A percentile compares a stretch with the other conserved stretches of the same genome.
phyloP scores from a whole-genome alignment of 2,113 vertebrate genomes.

The Tinamus guttatus region DNA sequence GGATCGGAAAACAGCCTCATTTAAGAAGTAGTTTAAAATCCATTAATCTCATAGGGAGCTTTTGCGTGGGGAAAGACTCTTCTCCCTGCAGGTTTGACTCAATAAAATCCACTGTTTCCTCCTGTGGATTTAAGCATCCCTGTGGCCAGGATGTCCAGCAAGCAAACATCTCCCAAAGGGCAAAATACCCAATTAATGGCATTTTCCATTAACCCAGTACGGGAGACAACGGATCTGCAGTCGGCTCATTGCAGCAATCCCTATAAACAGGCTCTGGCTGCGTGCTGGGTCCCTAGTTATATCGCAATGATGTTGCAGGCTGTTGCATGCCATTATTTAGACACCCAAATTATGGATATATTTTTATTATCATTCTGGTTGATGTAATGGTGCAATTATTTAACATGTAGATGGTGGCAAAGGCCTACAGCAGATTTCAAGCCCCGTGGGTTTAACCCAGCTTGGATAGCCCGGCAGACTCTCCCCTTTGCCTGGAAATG shows the following conservation, averaged over 20 bases:
- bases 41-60: constrained; percentile 29
- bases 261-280: neutral
- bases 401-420: neutral
- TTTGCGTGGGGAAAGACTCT: too few relatives aligned
- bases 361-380: neutral
- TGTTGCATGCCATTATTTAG: neutral
- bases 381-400: neutral
- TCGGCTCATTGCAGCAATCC: neutral
- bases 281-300: neutral
- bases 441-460: neutral
- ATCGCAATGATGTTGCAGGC: neutral
- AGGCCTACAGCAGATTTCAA: neutral
- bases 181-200: neutral
- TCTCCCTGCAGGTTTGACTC: neutral
- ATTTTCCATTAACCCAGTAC: neutral
- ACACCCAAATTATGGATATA: neutral
- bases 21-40: constrained; percentile 61
- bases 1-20: constrained; percentile 62
- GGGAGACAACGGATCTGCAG: neutral
- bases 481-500: neutral
- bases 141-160: neutral
- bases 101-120: rapidly evolving
- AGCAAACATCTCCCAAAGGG: neutral
- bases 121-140: neutral
- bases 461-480: neutral